phyloP scores from a whole-genome alignment of 2,113 vertebrate genomes.

The Nothobranchius furzeri region DNA sequence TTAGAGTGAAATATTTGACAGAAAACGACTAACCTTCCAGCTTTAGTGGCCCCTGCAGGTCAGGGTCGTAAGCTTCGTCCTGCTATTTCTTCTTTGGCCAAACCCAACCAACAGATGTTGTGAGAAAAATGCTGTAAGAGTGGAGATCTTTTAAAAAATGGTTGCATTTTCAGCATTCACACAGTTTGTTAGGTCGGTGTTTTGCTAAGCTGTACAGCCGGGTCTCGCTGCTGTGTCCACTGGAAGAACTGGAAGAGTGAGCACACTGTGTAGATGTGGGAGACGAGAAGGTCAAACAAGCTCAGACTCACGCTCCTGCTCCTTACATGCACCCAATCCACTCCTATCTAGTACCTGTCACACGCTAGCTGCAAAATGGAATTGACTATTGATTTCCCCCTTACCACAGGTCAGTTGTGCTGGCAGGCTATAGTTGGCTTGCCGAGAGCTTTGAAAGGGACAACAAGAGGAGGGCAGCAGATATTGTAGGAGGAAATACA shows the following conservation, averaged over 20 bases:
- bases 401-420: constrained; percentile 75
- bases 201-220: constrained; percentile 2
- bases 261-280: constrained; percentile 1
- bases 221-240: constrained; percentile 38
- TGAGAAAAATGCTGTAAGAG: neutral
- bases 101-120: too few species aligned
- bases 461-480: constrained; percentile 36
- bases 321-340: constrained; percentile 79
- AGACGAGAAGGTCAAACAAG: constrained; percentile 49
- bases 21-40: too few species aligned
- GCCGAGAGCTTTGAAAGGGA: constrained; percentile 36
- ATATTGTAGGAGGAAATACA: constrained; percentile 34
- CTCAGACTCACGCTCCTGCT: constrained; percentile 69
- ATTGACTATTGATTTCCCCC: constrained; percentile 85
- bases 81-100: too few species aligned
- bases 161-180: constrained; percentile 1
- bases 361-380: constrained; percentile 77
- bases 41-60: too few species aligned
- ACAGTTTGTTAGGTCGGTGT: constrained; percentile 2
- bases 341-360: constrained; percentile 83
- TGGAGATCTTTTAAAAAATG: neutral
- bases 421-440: constrained; percentile 59
- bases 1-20: too few species aligned
- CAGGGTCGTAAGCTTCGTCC: too few species aligned
- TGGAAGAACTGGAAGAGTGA: constrained; percentile 19